These are phyloP conservation scores for Globodera rostochiensis DNA, from an alignment of 1,140 invertebrate genomes.

Conservation along the genomic window DNA sequence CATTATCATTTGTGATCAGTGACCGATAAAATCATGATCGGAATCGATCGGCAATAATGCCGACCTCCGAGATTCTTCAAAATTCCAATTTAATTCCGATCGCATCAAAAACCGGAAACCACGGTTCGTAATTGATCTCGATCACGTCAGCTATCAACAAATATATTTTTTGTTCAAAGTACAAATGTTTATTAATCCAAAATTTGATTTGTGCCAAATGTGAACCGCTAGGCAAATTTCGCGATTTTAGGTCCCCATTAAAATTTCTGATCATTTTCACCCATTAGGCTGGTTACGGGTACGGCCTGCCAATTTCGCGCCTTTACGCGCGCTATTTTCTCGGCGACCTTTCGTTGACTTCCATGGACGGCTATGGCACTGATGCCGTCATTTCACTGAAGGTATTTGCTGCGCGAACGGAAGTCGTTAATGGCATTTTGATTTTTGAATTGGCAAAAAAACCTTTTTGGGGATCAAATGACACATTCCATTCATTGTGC, in stretches of 20 bases:
- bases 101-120: too few species aligned
- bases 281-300: slow-evolving; percentile 82
- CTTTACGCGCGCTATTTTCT: slow-evolving; percentile 98
- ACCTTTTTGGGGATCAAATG: too few species aligned
- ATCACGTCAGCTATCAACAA: too few species aligned
- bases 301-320: slow-evolving; percentile 91
- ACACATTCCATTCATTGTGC: too few species aligned
- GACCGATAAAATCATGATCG: not conserved
- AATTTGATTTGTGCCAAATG: not conserved
- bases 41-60: not conserved
- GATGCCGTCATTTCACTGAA: slow-evolving; percentile 95
- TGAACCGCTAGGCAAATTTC: not conserved
- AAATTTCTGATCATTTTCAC: not conserved
- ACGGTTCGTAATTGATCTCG: too few species aligned
- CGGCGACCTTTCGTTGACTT: slow-evolving; percentile 86
- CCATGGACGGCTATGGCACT: slow-evolving; percentile 92
- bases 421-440: too few species aligned
- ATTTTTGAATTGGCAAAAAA: too few species aligned
- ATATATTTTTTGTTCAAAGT: too few species aligned
- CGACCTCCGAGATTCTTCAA: not conserved
- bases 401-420: slow-evolving; percentile 69
- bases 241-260: slow-evolving; percentile 1
- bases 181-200: too few species aligned
- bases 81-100: too few species aligned
- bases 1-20: too few species aligned